Evolutionary conservation across 2,113 vertebrate species (phyloP).

Genomic region (pig (Sus scrofa)): DNA sequence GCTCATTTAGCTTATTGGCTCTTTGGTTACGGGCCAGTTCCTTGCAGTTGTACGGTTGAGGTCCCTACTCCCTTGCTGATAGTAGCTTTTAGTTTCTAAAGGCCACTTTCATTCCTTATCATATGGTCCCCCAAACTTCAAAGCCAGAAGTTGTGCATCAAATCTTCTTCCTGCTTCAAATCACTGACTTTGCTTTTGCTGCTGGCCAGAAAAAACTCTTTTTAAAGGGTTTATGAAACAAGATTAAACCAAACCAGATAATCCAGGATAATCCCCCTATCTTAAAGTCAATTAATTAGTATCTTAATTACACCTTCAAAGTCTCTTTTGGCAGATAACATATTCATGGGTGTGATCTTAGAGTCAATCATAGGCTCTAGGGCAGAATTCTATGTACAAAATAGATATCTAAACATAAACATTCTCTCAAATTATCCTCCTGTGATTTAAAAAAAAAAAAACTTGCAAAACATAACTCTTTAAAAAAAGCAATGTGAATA

Average conservation of each 20-base stretch:
- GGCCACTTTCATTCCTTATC: neutral
- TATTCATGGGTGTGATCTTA: neutral
- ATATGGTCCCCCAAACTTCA: neutral
- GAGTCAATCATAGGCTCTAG: neutral
- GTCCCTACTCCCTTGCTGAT: neutral
- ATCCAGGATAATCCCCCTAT: neutral
- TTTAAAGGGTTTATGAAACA: neutral
- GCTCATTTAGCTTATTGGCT: neutral
- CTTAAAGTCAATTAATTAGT: neutral
- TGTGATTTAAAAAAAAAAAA: neutral
- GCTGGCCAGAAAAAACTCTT: neutral
- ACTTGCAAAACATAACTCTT: no score
- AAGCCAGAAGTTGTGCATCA: neutral
- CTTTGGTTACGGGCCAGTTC: neutral
- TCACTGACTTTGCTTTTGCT: neutral
- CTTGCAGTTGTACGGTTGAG: neutral
- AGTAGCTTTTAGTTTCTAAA: neutral
- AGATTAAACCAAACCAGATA: neutral
- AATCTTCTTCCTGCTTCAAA: neutral
- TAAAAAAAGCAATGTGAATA: neutral
- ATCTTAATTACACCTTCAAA: neutral
- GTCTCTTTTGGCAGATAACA: neutral
- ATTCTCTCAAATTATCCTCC: neutral
- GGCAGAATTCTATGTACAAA: neutral
- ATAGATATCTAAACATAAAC: neutral